Evolutionary conservation across 2,113 vertebrate genomes (phyloP), one percentile per base, ranked within the genome.

Genomic region (Fregata magnificens): DNA sequence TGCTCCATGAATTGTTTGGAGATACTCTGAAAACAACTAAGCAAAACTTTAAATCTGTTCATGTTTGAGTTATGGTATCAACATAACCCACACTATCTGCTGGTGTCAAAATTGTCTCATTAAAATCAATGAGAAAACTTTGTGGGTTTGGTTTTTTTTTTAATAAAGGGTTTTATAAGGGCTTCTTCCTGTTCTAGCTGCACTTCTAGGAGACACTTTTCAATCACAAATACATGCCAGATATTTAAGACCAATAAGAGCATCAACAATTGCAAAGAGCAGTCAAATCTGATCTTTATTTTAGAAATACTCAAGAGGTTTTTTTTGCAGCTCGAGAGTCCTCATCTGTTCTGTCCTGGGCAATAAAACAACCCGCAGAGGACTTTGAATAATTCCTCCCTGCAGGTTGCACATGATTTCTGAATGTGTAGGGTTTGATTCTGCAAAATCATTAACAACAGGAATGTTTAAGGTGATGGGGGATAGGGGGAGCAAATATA

Each of bases 351-450:
- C 72, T 79, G 26, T 82, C 62, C 31, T 32, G 32, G 67, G 38
- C 21, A 66, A 71, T 88, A 90, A 93, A 94, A 78, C 74, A 82
- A 82, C n/a, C 78, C 26, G 4, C 88, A 95, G 93, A 87, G 22
- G 49, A 53, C 36, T 90, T 91, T 56, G 55, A 91, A 91, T 94
- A 94, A 95, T 97, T 91, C 89, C 29, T 81, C 58, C 61, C 69
- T 89, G 47, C 5, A 31, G 65, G 44, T 47, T 71, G 52, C 42
- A 78, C 17, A 12, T 49, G 42, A 50, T 65, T 69, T 86, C 84
- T 93, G 86, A 88, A 73, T n/a, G 28, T 59, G 38, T 71, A 86
- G 44, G 31, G 65, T 96, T 83, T 93, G 66, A 91, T 97, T 94
- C 58, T 63, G 79, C 42, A 65, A 93, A 95, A 83, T 71, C 10